Percentiles rank a stretch among this genome's conserved stretches.
Conservation (phyloP, 2,113 vertebrate species). For the Gambusia holbrooki region DNA sequence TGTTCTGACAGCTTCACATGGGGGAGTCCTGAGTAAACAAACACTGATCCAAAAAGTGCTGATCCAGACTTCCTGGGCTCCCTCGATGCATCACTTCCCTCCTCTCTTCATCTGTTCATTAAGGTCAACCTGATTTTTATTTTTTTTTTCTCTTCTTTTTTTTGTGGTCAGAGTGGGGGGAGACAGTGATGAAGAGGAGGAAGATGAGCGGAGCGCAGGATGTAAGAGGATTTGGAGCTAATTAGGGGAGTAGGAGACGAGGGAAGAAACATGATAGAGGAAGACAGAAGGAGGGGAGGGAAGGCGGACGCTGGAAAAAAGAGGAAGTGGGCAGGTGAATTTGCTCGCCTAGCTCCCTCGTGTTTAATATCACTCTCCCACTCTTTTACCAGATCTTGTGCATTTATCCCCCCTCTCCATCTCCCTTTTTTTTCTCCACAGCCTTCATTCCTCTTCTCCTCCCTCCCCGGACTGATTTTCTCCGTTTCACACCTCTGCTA, state of each 20-base stretch:
- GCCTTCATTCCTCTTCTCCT: conserved; percentile 47
- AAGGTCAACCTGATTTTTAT: conserved; percentile 74
- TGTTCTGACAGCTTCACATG: conserved; percentile 65
- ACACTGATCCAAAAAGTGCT: conserved; percentile 66
- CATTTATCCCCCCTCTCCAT: conserved; percentile 59
- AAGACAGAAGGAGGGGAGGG: conserved; percentile 25
- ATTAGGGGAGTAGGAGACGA: conserved; percentile 68
- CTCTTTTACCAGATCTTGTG: conserved; percentile 56
- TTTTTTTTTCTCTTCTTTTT: conserved; percentile 21
- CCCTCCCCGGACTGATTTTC: conserved; percentile 62
- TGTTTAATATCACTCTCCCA: conserved; percentile 77
- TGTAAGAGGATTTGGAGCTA: conserved; percentile 74
- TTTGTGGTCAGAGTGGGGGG: conserved; percentile 29
- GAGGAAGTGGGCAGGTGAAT: conserved; percentile 72
- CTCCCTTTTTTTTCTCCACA: conserved; percentile 54
- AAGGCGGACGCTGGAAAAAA: conserved; percentile 25
- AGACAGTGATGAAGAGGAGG: conserved; percentile 51
- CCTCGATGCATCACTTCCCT: conserved; percentile 62
- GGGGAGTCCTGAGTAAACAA: conserved; percentile 73
- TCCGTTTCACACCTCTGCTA: conserved; percentile 71
- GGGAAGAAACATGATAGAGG: conserved; percentile 47
- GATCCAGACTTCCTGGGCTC: conserved; percentile 66
- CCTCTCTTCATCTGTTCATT: conserved; percentile 77
- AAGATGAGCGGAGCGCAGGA: conserved; percentile 53
- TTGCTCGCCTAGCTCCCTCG: conserved; percentile 76